Evolutionary conservation across 2,888 invertebrate genomes (phyloP), one percentile per base, ranked within the genome.

Genomic region (Strigamia maritima): DNA sequence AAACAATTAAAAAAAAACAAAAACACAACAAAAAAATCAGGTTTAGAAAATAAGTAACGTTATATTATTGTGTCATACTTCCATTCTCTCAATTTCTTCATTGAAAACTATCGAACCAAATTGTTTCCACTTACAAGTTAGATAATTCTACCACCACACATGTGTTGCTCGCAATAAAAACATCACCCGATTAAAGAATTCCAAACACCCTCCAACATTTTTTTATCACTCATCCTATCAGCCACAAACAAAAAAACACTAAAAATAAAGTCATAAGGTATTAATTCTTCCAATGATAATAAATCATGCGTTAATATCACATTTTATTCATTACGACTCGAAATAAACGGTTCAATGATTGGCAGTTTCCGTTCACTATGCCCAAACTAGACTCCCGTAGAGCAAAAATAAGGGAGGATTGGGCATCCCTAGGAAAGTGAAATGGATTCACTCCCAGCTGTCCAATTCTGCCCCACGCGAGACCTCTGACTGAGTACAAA

Each of bases 371-470:
- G 70, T 70, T 70, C 70, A 70, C 70, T 12, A 28, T 35, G 0
- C 70, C 70, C 70, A 70, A 70, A 70, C 70, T 28, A 26, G 70
- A 70, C 70, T 70, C 70, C 70, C 28, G 70, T 16, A 14, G 70
- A 26, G 70, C 12, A 54, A 54, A 35, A 54, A 54, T 54, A 54
- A 54, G 54, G 70, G 70, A 70, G 14, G 70, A 14, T 70, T 70
- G 70, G 70, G 26, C 70, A 28, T 70, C 70, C 70, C 70, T 12
- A 70, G 70, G 70, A 70, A 70, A 70, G 70, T 70, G 70, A 70
- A 70, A 70, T 70, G 70, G 70, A 70, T 70, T 70, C 70, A 70
- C 70, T 70, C 70, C 70, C 70, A 70, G 70, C 70, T 70, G 70
- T 70, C 70, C 70, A 70, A 70, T 65, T 70, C 28, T 70, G 26